Conservation (phyloP, 2,113 vertebrate genomes). For the Tachycineta bicolor region DNA sequence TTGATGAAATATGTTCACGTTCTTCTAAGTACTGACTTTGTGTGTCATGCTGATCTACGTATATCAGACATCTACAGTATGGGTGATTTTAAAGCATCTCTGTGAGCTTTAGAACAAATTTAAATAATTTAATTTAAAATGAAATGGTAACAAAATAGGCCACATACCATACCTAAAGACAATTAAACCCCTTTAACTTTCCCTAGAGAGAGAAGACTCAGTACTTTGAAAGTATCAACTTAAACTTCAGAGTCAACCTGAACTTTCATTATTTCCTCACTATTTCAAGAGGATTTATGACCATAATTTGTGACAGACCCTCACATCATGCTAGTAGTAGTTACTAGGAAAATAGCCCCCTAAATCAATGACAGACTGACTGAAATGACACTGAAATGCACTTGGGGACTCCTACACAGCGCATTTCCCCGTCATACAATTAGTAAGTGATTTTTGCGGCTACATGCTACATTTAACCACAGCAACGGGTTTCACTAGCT, state of each 20-base stretch:
- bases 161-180: neutral
- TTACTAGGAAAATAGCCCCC: neutral
- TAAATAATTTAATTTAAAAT: neutral
- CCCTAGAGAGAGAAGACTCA: neutral
- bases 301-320: neutral
- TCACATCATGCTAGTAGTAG: neutral
- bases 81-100: neutral
- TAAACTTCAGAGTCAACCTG: neutral
- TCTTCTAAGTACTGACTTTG: neutral
- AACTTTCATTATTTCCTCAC: neutral
- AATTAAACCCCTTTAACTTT: neutral
- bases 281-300: neutral
- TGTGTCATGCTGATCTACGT: neutral
- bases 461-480: neutral
- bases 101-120: neutral
- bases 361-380: neutral
- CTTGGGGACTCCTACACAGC: neutral
- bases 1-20: accelerated
- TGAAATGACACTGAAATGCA: neutral
- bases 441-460: neutral
- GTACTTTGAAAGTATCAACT: neutral
- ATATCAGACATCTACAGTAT: neutral
- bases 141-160: neutral
- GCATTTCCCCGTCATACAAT: neutral
- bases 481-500: neutral